These are phyloP conservation scores for Martes martes DNA, from an alignment of 2,113 vertebrate genomes.

Conservation along the genomic window DNA sequence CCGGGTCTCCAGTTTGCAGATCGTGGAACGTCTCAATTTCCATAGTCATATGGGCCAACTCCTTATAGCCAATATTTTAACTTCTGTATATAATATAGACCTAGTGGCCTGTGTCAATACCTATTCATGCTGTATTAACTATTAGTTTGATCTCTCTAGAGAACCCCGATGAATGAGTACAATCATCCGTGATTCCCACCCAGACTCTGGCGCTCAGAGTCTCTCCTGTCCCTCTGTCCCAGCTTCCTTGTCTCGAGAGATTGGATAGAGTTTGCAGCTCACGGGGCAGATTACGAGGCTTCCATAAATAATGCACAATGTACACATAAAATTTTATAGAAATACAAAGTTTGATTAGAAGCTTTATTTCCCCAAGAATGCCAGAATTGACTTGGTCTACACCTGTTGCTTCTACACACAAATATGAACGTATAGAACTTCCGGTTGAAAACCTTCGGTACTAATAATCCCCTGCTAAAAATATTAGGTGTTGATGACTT, in stretches of 20 bases:
- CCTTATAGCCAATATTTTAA: not conserved
- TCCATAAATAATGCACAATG: too few species aligned
- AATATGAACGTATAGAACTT: not conserved
- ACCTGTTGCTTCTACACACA: not conserved
- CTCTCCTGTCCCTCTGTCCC: too few species aligned
- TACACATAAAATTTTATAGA: not conserved
- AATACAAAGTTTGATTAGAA: not conserved
- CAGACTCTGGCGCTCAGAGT: too few species aligned
- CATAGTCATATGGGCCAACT: too few species aligned
- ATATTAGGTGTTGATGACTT: too few species aligned
- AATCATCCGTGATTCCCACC: not conserved
- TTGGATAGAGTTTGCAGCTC: accelerated
- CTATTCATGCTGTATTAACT: not conserved
- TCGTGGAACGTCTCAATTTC: not conserved
- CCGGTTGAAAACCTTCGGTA: not conserved
- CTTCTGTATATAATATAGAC: not conserved
- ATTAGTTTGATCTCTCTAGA: not conserved
- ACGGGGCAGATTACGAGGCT: not conserved
- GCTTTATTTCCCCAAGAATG: not conserved
- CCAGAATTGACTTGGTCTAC: not conserved
- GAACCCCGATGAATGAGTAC: not conserved
- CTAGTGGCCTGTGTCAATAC: not conserved
- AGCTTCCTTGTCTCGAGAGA: not conserved
- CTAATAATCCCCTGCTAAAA: not conserved
- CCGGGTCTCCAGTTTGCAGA: not conserved